These are phyloP conservation scores for Pterostichus niger DNA, from an alignment of 2,888 invertebrate genomes.

Conservation along the genomic window DNA sequence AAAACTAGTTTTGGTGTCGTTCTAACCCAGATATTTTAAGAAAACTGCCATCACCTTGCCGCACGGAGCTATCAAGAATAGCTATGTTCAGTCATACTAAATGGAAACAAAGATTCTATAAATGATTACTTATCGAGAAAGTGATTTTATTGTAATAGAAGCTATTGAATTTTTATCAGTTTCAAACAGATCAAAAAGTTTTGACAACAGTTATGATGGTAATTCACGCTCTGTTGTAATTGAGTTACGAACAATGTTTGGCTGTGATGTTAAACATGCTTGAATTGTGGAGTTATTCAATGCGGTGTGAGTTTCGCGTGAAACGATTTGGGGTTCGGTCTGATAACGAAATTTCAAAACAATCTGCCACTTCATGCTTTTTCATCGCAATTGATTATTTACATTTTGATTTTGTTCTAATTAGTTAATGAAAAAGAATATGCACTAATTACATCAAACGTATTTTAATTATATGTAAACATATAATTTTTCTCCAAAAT, in stretches of 20 bases:
- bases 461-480: constrained; percentile 4
- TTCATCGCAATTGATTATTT: not conserved
- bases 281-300: not conserved
- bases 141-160: not conserved
- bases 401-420: constrained; percentile 7
- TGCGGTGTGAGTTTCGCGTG: not conserved
- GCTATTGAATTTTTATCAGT: not conserved
- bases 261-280: constrained; percentile 4
- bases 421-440: not conserved
- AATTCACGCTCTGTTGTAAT: constrained; percentile 8
- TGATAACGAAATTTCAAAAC: not conserved
- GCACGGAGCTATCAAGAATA: too few species aligned
- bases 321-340: not conserved
- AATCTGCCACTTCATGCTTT: not conserved
- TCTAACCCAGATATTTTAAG: too few species aligned
- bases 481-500: not conserved
- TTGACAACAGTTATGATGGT: constrained; percentile 1
- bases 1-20: too few species aligned
- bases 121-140: too few species aligned
- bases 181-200: not conserved
- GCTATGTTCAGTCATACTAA: too few species aligned
- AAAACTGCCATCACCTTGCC: too few species aligned
- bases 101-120: too few species aligned
- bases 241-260: constrained; percentile 3
- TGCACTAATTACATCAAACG: not conserved